Base-by-base conservation (phyloP, 2,888 invertebrate genomes). In the Acleris cristana region DNA sequence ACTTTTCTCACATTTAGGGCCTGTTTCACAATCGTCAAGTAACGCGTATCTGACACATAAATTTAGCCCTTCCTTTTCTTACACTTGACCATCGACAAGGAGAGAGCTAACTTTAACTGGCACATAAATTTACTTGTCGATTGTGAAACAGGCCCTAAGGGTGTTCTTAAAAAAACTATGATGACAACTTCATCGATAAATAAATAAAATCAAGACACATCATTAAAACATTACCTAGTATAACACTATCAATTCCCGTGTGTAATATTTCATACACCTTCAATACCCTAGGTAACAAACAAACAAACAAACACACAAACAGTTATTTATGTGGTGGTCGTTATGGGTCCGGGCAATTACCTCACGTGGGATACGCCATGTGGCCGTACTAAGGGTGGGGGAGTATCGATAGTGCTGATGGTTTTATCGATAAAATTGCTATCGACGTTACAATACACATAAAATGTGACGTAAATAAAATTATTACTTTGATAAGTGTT, bases 331-430 rank as follows among this genome's bases (percentile, higher is more conserved):
- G 69, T 60, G 65, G 58, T 44, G 54, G 69, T 65, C 66, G 69
- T 63, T 69, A 66, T 62, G 65, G 51, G 59, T n/a, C 69, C 56
- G 55, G 69, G 65, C 69, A 69, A 65, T 69, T 69, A 69, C 61
- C 65, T 61, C 62, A 65, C 65, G 69, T 69, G 69, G 65, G 69
- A 65, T 65, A 69, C 69, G 65, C 65, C 69, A 69, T 65, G 65
- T 69, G 69, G 61, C 65, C 52, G 30, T 52, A 30, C 44, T 70
- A 70, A 67, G 51, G 67, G 30, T 34, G 52, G 64, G 59, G 53
- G 19, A 44, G 16, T 21, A 54, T 55, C 58, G 63, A 55, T 57
- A 52, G 44, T 26, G 34, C 10, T 34, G 7, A 48, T 8, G 48
- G 26, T 19, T 40, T 44, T 48, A 45, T 66, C 65, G 65, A 60